Base-by-base conservation (phyloP, 2,113 vertebrate species). In the Callaeas wilsoni region DNA sequence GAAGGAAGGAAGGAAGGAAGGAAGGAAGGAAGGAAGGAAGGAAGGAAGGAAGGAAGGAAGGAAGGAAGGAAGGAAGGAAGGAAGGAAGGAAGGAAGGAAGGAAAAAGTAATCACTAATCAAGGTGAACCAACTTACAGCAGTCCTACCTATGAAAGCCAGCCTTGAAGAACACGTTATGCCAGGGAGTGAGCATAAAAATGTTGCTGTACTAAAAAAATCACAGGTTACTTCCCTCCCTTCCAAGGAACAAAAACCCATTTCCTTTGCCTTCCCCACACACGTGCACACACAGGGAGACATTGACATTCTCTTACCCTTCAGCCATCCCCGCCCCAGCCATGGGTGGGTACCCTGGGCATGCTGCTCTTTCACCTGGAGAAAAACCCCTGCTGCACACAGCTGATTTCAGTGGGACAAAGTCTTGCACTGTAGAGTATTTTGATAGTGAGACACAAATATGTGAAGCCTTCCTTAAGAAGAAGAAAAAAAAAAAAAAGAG, bases 361-460 rank as follows among this genome's bases (percentile, higher is more conserved):
- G 4, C 35, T 46, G 47, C 46, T 27, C 37, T 44, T 63, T 71
- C 6, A 0, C n/a, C 41, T 1, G 1, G 15, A 41, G 23, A 30
- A 93, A 60, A 65, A 27, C 13, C 12, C 0, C n/a, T n/a, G 0
- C n/a, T 3, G 13, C 44, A 52, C 29, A 47, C 2, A 0, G 15
- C 52, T 15, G 19, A 60, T 89, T 84, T 60, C 35, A 47, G 62
- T 9, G 4, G 42, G 69, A 76, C 37, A 59, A 89, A 69, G 27
- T 47, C 70, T 35, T 74, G 37, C 23, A 56, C 13, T 14, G 33
- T 4, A 22, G 46, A 33, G 25, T 42, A 27, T 65, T 71, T 94
- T 5, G 13, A 26, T 3, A 85, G 71, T 1, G 32, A 95, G 50
- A 42, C 19, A 47, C 8, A 74, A 30, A 76, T 69, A 49, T 46